phyloP scores from a whole-genome alignment of 2,797 vertebrate species.

The Sparus aurata region DNA sequence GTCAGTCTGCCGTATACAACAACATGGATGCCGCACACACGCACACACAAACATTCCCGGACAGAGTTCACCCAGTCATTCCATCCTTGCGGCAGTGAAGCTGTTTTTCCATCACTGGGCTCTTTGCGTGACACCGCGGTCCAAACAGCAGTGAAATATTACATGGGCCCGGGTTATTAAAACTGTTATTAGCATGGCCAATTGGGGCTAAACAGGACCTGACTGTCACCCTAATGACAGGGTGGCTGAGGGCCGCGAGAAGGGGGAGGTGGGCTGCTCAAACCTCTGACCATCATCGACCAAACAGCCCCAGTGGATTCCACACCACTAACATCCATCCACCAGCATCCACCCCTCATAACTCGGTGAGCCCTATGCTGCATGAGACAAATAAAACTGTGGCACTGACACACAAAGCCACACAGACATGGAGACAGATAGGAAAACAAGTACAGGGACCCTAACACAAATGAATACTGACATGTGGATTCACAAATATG shows the following conservation, averaged over 20 bases:
- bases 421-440: conserved; percentile 42
- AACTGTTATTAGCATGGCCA: conserved; percentile 84
- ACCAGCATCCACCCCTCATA: conserved; percentile 50
- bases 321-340: conserved; percentile 60
- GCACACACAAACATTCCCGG: conserved; percentile 38
- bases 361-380: conserved; percentile 46
- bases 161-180: conserved; percentile 82
- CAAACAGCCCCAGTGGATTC: conserved; percentile 63
- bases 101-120: conserved; percentile 80
- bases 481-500: conserved; percentile 14
- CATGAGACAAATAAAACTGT: conserved; percentile 60
- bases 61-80: conserved; percentile 74
- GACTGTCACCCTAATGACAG: conserved; percentile 87
- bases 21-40: conserved; percentile 57
- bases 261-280: conserved; percentile 52
- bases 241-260: conserved; percentile 68
- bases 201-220: conserved; percentile 84
- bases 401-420: conserved; percentile 48
- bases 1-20: conserved; percentile 49
- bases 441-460: conserved; percentile 30
- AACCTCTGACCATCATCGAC: conserved; percentile 76
- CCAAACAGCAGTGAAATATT: conserved; percentile 85
- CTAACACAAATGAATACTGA: conserved; percentile 33
- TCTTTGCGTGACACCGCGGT: conserved; percentile 72
- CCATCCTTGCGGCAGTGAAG: conserved; percentile 69